Conservation (phyloP, 2,888 invertebrate species). For the Drepana falcataria region DNA sequence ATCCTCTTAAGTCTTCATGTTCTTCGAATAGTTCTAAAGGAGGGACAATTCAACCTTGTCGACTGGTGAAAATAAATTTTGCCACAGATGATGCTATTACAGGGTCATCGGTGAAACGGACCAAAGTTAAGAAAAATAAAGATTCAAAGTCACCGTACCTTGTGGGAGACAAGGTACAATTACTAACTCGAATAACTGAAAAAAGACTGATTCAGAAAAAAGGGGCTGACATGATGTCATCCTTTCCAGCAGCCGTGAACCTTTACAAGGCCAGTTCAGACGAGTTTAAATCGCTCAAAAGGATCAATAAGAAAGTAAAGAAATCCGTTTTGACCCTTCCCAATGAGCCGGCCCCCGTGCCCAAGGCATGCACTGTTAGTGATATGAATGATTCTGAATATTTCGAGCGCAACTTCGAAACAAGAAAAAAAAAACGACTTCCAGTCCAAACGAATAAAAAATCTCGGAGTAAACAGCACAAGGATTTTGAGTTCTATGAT, state of each 20-base stretch:
- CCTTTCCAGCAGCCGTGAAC: slow-evolving; percentile 48
- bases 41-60: slow-evolving; percentile 18
- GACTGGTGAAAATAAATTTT: slow-evolving; percentile 27
- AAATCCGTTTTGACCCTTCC: slow-evolving; percentile 62
- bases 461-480: slow-evolving; percentile 19
- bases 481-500: slow-evolving; percentile 41
- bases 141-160: slow-evolving; percentile 45
- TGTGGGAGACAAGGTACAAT: slow-evolving; percentile 35
- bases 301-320: slow-evolving; percentile 41
- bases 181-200: slow-evolving; percentile 45
- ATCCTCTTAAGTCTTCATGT: slow-evolving; percentile 18
- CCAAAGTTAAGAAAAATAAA: slow-evolving; percentile 26
- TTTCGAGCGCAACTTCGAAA: slow-evolving; percentile 28
- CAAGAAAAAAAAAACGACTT: slow-evolving; percentile 38
- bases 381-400: slow-evolving; percentile 66
- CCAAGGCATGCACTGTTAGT: slow-evolving; percentile 55
- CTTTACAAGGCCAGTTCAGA: slow-evolving; percentile 64
- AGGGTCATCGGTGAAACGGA: slow-evolving; percentile 23
- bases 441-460: slow-evolving; percentile 27
- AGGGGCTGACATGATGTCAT: slow-evolving; percentile 36
- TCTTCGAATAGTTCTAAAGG: slow-evolving; percentile 25
- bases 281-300: slow-evolving; percentile 45
- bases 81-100: slow-evolving; percentile 25
- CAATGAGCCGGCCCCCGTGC: slow-evolving; percentile 37
- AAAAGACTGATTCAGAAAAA: slow-evolving; percentile 44